These are phyloP conservation scores for Schrankia costaestrigalis DNA, from an alignment of 2,888 invertebrate species.

Conservation along the genomic window DNA sequence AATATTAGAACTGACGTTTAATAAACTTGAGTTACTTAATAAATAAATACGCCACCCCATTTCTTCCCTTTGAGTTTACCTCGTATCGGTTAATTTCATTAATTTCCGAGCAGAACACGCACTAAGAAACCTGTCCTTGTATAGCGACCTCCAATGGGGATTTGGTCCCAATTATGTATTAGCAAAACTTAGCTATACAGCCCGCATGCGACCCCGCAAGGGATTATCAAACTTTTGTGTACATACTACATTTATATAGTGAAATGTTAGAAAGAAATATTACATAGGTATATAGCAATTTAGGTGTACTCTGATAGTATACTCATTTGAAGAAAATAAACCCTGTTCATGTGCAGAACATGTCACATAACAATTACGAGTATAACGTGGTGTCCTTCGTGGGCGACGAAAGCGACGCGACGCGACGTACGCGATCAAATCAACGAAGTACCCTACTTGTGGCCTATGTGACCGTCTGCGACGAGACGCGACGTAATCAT, in stretches of 20 bases:
- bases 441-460: too few species aligned
- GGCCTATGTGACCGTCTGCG: too few species aligned
- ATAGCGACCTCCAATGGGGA: conserved; percentile 65
- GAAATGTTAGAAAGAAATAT: conserved; percentile 6
- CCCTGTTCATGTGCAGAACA: too few species aligned
- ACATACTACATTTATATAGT: conserved; percentile 6
- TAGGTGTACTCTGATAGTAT: too few species aligned
- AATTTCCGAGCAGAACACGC: conserved; percentile 70
- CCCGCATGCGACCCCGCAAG: conserved; percentile 51
- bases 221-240: conserved; percentile 49
- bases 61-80: conserved; percentile 51
- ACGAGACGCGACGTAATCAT: too few species aligned
- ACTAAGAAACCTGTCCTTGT: conserved; percentile 66
- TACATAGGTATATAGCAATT: too few species aligned
- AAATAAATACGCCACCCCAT: conserved; percentile 40
- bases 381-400: too few species aligned
- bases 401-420: too few species aligned
- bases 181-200: conserved; percentile 65
- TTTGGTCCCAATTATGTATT: conserved; percentile 76
- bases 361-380: too few species aligned
- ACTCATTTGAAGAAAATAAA: too few species aligned
- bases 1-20: conserved; percentile 38
- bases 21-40: conserved; percentile 35
- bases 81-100: conserved; percentile 73
- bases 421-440: too few species aligned